Base-by-base conservation (phyloP, 2,113 vertebrate species). In the Mustela nigripes region DNA sequence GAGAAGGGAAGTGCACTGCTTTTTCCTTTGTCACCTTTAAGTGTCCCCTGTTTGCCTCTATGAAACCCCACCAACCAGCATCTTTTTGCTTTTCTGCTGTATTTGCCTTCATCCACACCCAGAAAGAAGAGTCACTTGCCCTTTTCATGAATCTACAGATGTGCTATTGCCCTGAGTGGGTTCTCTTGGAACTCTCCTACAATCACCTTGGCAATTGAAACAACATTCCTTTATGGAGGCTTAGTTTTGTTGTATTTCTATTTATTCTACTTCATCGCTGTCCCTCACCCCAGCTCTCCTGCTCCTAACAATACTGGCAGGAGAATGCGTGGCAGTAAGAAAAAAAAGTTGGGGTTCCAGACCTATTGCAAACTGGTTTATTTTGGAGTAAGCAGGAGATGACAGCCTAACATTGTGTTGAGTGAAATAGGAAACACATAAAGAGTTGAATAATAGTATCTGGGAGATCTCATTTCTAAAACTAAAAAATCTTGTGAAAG, bases 391-490 rank as follows among this genome's bases (percentile, higher is more conserved):
- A 91, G 9, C 58, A 73, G 60, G 12, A 84, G 24, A 4, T 58
- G 33, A 28, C n/a, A 45, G 24, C 58, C 93, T 88, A 53, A 56
- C 33, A 4, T 11, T 83, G 67, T 86, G 12, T 71, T 56, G 12
- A 26, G 62, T 31, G 26, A 89, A 92, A 63, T 12, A 65, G 45
- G 24, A 91, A 84, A 71, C 15, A 45, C 28, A 24, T 76, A 42
- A 15, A 42, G 11, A 60, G 16, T 42, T 83, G 39, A 76, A 62
- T 76, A 80, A 48, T 31, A 42, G 7, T 74, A 31, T 81, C 88
- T 56, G 31, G 31, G 39, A 95, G 85, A 81, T 19, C 50, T 56
- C n/a, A 74, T 69, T 94, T 95, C 71, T 89, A 85, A 80, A 91
- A 80, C 71, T 62, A 71, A 82, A 90, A 93, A 62, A 5, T 76